Percentiles rank a stretch among this genome's conserved stretches.
These are phyloP conservation scores for Numenius arquata DNA, from an alignment of 2,113 vertebrate species.

Conservation along the genomic window DNA sequence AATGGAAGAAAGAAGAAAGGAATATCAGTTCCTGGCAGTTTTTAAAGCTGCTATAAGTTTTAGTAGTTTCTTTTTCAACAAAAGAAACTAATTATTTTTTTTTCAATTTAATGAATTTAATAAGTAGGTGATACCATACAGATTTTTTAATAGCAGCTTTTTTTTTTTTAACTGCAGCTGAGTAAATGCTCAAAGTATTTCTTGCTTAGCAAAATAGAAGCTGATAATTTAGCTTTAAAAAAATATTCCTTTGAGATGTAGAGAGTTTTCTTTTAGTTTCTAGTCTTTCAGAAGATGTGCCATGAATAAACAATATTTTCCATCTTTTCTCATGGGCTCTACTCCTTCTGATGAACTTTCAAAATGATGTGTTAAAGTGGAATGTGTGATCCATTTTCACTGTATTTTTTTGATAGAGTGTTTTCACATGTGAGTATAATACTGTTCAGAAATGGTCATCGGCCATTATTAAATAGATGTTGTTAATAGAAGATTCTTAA, in stretches of 20 bases:
- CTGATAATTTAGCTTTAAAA: constrained; percentile 6
- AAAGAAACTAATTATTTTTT: not conserved
- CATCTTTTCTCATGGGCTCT: constrained; percentile 42
- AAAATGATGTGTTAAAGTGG: constrained; percentile 8
- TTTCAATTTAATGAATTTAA: not conserved
- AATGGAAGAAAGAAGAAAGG: not conserved
- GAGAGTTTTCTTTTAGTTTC: not conserved
- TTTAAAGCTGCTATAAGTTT: not conserved
- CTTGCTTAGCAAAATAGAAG: not conserved
- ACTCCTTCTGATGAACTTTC: constrained; percentile 37
- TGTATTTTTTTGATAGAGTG: constrained; percentile 5
- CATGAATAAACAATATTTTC: constrained; percentile 18
- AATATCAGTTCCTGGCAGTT: not conserved
- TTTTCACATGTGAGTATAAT: constrained; percentile 17
- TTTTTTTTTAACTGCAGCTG: not conserved
- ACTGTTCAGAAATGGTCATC: not conserved
- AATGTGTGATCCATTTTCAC: not conserved
- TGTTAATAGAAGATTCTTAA: constrained; percentile 26
- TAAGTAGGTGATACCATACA: not conserved
- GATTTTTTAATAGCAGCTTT: not conserved
- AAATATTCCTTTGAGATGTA: not conserved
- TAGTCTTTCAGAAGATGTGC: constrained; percentile 20
- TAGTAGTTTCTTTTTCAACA: not conserved
- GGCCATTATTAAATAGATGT: constrained; percentile 18
- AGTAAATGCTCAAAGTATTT: not conserved